phyloP scores from a whole-genome alignment of 2,888 invertebrate genomes.

The Meta bourneti region DNA sequence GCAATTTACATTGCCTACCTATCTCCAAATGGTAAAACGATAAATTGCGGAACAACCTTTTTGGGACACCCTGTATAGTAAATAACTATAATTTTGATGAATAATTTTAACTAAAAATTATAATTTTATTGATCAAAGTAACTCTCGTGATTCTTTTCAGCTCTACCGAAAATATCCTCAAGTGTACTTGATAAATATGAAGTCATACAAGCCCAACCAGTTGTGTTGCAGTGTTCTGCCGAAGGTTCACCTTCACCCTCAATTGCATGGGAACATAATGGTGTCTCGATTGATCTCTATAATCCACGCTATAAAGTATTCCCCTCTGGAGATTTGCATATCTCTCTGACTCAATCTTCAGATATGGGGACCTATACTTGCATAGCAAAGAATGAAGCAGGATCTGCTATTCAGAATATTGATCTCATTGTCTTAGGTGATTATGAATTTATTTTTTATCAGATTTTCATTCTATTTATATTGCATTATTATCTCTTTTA shows the following conservation, averaged over 20 bases:
- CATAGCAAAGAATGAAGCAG: conserved; percentile 84
- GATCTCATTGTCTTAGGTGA: conserved; percentile 76
- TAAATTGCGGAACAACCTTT: too few relatives aligned
- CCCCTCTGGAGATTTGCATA: conserved; percentile 64
- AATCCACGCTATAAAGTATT: conserved; percentile 68
- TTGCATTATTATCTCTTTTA: too few relatives aligned
- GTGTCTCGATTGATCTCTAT: conserved; percentile 48
- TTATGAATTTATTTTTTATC: neutral
- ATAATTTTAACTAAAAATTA: neutral
- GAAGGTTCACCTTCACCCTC: conserved; percentile 78
- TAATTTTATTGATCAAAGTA: neutral
- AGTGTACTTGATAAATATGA: conserved; percentile 47
- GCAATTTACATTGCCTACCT: too few relatives aligned
- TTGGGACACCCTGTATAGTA: too few relatives aligned
- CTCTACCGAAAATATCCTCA: conserved; percentile 50
- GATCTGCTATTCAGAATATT: conserved; percentile 80
- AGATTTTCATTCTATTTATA: too few relatives aligned
- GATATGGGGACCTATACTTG: conserved; percentile 83
- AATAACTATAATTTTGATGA: neutral
- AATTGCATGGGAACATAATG: conserved; percentile 73
- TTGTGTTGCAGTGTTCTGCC: conserved; percentile 82
- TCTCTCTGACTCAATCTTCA: conserved; percentile 78
- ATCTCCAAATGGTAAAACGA: too few relatives aligned
- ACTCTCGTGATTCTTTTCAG: conserved; percentile 9
- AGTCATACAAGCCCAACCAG: conserved; percentile 80